Percentiles rank a stretch among this genome's conserved stretches.
Evolutionary conservation across 2,113 vertebrate species (phyloP).

Genomic region (Etia nguti): DNA sequence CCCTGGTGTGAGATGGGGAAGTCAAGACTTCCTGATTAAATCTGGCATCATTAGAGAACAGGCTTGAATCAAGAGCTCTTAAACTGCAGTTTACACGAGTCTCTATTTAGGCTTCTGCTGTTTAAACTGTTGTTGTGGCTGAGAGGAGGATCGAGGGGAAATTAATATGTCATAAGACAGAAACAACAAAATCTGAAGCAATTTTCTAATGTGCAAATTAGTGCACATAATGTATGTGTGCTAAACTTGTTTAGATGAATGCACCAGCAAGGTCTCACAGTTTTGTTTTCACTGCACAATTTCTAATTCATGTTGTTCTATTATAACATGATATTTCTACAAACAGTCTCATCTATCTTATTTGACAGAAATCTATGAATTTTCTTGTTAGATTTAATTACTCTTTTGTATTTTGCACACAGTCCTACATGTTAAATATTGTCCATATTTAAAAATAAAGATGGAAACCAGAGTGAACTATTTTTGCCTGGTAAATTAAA

Average conservation of each 20-base stretch:
- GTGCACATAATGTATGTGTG: background rate
- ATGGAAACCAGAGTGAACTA: background rate
- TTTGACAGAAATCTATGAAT: background rate
- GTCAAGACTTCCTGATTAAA: slow-evolving; percentile 8
- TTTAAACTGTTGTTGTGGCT: background rate
- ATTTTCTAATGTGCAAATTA: background rate
- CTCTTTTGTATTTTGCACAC: accelerated
- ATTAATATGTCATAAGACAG: accelerated
- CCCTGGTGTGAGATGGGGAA: background rate
- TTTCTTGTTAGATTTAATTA: background rate
- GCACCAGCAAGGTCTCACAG: accelerated
- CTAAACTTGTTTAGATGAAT: background rate
- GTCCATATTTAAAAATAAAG: background rate
- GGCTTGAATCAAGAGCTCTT: slow-evolving; percentile 7
- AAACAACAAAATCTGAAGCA: background rate
- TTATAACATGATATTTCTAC: background rate
- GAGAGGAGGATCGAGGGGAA: background rate
- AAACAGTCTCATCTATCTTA: background rate
- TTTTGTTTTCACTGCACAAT: background rate
- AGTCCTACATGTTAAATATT: accelerated
- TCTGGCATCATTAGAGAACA: slow-evolving; percentile 4
- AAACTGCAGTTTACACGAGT: background rate
- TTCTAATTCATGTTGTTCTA: background rate
- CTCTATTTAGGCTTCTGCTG: background rate
- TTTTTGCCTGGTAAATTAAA: background rate